Base-by-base conservation (phyloP, 1,140 invertebrate genomes). In the Bursaphelenchus mucronatus region DNA sequence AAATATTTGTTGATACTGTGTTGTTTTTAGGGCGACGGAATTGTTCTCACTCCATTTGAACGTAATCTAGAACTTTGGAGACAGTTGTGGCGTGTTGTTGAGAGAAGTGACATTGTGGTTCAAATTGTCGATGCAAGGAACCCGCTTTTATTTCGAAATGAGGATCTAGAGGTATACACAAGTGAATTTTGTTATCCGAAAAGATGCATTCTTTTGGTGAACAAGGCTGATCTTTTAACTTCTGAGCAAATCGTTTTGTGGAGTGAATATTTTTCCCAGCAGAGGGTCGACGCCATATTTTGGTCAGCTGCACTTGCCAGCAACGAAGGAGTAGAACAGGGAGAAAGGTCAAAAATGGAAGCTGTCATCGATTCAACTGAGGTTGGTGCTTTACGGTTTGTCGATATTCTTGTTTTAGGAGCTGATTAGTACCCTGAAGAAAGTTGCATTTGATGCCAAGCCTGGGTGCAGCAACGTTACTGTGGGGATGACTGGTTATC, bases 41-140 rank as follows among this genome's bases (percentile, higher is more conserved):
- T 97, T 5, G 83, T 90, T 0, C 82, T 97, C 59, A 99, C 95
- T 3, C 96, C 95, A 0, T 99, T 94, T 84, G 96, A 99, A 80
- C 90, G 92, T 72, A 99, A 99, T 84, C 83, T 98, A 15, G 94
- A 98, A 82, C 91, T 97, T 68, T 99, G 96, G 96, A 86, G 94
- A 49, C 95, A 99, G 82, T 82, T 99, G 7, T 99, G 96, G 96
- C 86, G 95, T 73, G 95, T 98, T 1, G 86, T 98, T 15, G 96
- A 99, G 82, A 88, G 90, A 73, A 94, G 92, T 79, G 92, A 99
- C 84, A 86, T 98, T 50, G 84, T 98, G 40, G 87, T 97, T 10
- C 92, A 78, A 81, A 92, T 98, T 73, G 88, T 98, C 0, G 96
- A 99, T 86, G 93, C 91, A 1, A 86, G 96, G 73, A 97, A 98